Base-by-base conservation (phyloP, 53 echinoderm and acorn worm genomes). In the Paracentrotus lividus region DNA sequence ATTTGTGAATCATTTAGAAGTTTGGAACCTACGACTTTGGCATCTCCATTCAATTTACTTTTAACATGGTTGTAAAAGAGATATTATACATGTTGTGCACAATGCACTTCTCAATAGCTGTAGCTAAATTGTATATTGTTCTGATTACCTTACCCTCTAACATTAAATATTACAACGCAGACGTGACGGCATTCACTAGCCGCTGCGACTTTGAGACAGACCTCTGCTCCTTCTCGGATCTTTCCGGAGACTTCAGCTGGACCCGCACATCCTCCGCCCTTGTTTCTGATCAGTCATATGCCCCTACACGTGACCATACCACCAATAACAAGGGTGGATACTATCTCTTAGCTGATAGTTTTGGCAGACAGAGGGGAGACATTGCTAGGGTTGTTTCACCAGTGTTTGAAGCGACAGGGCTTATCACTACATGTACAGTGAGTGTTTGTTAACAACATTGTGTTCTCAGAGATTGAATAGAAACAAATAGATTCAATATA, bases 331-430 rank as follows among this genome's bases (percentile, higher is more conserved):
- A 66, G 18, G 93, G 93, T 0, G 98, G 98, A 15, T 94, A 95
- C 36, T 98, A 95, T 76, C 81, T 97, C 12, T 94, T 95, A 88
- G 96, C 96, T 24, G 97, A 97, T 16, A 59, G 93, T 34, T 38
- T 88, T 0, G 92, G 93, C 1, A 90, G 90, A 9, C 87, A 66
- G 43, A 38, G 47, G 14, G 93, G 93, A 9, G 97, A 97, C 21
- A 61, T 58, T 2, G 97, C 97, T 0, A 52, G 94, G 21, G 59
- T 97, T 18, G 93, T 84, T 10, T 94, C 97, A 15, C 49, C 90
- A 0, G 58, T 92, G 38, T 92, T 92, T 77, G 77, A 76, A 8
- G 55, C 92, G 7, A 92, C 92, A 13, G 92, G 92, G 10, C 42
- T 92, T 23, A 77, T 92, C 42, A 77, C 77, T 40, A 92, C 78